These are phyloP conservation scores for Rhadina sibilatrix DNA, from an alignment of 2,113 vertebrate genomes.

Conservation along the genomic window DNA sequence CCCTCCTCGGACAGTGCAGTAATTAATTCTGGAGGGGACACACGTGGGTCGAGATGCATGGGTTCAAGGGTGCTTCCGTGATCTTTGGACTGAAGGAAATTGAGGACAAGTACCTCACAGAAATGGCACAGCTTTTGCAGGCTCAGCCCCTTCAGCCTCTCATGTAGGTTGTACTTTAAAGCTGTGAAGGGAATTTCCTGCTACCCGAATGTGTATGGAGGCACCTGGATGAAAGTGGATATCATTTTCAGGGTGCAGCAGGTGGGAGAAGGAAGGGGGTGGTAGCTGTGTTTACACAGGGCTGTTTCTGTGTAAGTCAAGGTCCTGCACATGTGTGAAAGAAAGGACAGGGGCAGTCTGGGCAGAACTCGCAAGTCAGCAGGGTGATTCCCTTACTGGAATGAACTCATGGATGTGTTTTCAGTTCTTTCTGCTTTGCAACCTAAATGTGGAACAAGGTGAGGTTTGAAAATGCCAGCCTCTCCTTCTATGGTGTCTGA, in stretches of 20 bases:
- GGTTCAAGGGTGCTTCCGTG: neutral
- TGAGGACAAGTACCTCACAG: neutral
- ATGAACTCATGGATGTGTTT: neutral
- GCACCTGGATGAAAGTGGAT: neutral
- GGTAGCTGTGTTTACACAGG: neutral
- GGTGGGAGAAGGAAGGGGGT: accelerated
- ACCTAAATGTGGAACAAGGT: accelerated
- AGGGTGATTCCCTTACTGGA: neutral
- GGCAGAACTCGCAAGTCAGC: neutral
- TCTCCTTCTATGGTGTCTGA: neutral
- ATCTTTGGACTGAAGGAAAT: neutral
- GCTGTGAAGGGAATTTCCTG: neutral
- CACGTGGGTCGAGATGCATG: neutral
- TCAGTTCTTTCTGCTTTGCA: neutral
- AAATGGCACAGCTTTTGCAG: neutral
- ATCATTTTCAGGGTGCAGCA: neutral
- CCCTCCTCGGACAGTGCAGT: neutral
- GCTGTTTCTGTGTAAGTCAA: neutral
- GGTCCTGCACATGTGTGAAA: neutral
- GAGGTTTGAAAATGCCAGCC: neutral
- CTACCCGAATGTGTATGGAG: neutral
- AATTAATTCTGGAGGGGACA: neutral
- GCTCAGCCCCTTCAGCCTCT: neutral
- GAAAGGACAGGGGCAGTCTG: neutral
- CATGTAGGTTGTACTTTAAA: neutral